Evolutionary conservation across 2,113 vertebrate genomes (phyloP).

Genomic region (Nannobrachium achirus): DNA sequence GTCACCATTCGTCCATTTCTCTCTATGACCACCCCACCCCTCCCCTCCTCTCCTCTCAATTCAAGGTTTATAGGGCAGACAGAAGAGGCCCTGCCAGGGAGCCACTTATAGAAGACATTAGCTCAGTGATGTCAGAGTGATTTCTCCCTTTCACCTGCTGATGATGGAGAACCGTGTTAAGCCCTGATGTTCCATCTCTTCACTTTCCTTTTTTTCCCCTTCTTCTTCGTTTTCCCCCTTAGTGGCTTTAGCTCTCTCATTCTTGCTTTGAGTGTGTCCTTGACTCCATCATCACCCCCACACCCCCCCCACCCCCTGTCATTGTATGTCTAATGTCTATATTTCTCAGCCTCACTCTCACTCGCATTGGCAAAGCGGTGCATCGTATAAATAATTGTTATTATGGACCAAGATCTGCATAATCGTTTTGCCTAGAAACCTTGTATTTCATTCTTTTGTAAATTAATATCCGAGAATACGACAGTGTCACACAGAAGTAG

Average conservation of each 20-base stretch:
- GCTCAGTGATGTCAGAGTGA: constrained; percentile 49
- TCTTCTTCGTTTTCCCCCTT: constrained; percentile 1
- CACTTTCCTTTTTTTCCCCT: constrained; percentile 27
- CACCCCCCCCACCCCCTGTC: not conserved
- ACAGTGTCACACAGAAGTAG: too few species aligned
- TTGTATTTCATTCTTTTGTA: too few species aligned
- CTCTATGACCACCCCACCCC: constrained; percentile 16
- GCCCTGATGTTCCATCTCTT: constrained; percentile 37
- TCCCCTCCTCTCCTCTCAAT: constrained; percentile 37
- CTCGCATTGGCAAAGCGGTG: not conserved
- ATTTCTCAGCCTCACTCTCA: not conserved
- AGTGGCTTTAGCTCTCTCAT: constrained; percentile 17
- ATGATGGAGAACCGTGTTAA: constrained; percentile 50
- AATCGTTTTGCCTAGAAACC: too few species aligned
- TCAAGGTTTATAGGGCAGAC: constrained; percentile 59
- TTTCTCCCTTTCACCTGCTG: constrained; percentile 23
- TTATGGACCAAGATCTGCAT: too few species aligned
- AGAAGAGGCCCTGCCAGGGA: constrained; percentile 38
- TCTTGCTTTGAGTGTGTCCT: not conserved
- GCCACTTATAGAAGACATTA: constrained; percentile 58
- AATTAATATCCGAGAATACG: too few species aligned
- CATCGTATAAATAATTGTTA: too few species aligned
- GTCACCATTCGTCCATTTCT: constrained; percentile 17
- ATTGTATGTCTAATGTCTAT: not conserved
- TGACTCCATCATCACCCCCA: not conserved